These are phyloP conservation scores for Ecdyonurus torrentis DNA, from an alignment of 2,888 invertebrate species.

Conservation along the genomic window DNA sequence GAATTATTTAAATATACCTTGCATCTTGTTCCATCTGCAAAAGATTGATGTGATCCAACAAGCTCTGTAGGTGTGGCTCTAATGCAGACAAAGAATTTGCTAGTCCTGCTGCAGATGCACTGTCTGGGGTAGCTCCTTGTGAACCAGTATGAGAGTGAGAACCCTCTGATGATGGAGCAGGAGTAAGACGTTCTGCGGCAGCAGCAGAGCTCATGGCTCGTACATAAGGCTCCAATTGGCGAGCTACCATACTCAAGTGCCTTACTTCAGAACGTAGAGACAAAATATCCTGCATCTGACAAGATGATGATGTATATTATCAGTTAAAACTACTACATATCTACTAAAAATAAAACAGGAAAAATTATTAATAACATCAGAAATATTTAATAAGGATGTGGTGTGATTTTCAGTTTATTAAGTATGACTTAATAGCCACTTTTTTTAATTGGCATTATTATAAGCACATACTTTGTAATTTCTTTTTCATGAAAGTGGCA, in stretches of 20 bases:
- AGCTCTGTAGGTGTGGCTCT: slow-evolving; percentile 30
- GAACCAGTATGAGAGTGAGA: background rate
- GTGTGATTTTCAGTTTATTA: too few relatives aligned
- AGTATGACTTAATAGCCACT: too few relatives aligned
- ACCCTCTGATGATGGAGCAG: slow-evolving; percentile 4
- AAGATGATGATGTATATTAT: slow-evolving; percentile 8
- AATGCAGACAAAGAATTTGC: background rate
- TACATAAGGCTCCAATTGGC: slow-evolving; percentile 45
- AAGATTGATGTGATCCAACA: slow-evolving; percentile 34
- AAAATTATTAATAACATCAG: too few relatives aligned
- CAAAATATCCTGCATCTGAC: slow-evolving; percentile 45
- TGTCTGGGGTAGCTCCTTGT: slow-evolving; percentile 4
- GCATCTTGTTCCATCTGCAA: slow-evolving; percentile 20
- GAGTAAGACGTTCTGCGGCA: slow-evolving; percentile 1
- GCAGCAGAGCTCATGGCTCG: background rate
- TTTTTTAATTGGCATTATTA: too few relatives aligned
- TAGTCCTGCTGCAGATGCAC: slow-evolving; percentile 2
- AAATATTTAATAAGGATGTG: too few relatives aligned
- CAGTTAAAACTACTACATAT: background rate
- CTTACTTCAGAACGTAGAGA: slow-evolving; percentile 45
- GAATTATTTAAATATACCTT: background rate
- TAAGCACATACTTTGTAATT: too few relatives aligned
- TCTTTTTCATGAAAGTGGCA: too few relatives aligned
- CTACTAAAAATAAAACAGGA: too few relatives aligned
- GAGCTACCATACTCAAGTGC: slow-evolving; percentile 41